Evolutionary conservation across 2,113 vertebrate genomes (phyloP).

Genomic region (Cephalopterus ornatus): DNA sequence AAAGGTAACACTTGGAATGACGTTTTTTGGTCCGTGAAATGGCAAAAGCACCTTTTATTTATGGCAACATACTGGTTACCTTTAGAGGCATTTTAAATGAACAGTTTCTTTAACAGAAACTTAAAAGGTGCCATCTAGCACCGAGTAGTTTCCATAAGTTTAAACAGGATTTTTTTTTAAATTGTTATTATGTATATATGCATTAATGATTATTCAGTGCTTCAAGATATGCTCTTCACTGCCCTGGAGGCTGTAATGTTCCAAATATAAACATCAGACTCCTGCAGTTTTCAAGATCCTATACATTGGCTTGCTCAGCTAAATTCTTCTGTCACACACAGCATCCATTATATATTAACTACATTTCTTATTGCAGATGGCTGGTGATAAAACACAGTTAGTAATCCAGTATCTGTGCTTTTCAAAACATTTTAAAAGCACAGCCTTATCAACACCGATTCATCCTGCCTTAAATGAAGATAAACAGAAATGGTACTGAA

Average conservation of each 20-base stretch:
- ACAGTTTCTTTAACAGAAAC: not conserved
- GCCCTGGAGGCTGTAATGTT: not conserved
- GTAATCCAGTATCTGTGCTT: constrained; percentile 13
- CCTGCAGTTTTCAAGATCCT: constrained; percentile 14
- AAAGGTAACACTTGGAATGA: constrained; percentile 9
- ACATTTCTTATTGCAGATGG: not conserved
- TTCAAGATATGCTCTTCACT: constrained; percentile 36
- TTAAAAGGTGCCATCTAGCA: not conserved
- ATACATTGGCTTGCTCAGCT: not conserved
- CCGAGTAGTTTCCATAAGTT: not conserved
- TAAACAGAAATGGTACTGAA: constrained; percentile 10
- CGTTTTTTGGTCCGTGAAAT: constrained; percentile 20
- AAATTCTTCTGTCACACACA: constrained; percentile 23
- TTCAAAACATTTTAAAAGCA: constrained; percentile 34
- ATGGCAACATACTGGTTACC: not conserved
- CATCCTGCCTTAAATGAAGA: not conserved
- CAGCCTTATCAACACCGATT: constrained; percentile 4
- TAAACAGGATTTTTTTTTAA: not conserved
- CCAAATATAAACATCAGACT: constrained; percentile 35
- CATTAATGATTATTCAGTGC: not conserved
- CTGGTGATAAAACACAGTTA: constrained; percentile 34
- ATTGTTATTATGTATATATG: not conserved
- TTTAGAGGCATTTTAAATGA: not conserved
- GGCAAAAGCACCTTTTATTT: constrained; percentile 21
- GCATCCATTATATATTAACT: constrained; percentile 44